These are phyloP conservation scores for Eurytoma californica DNA, from an alignment of 2,888 invertebrate genomes.

Conservation along the genomic window DNA sequence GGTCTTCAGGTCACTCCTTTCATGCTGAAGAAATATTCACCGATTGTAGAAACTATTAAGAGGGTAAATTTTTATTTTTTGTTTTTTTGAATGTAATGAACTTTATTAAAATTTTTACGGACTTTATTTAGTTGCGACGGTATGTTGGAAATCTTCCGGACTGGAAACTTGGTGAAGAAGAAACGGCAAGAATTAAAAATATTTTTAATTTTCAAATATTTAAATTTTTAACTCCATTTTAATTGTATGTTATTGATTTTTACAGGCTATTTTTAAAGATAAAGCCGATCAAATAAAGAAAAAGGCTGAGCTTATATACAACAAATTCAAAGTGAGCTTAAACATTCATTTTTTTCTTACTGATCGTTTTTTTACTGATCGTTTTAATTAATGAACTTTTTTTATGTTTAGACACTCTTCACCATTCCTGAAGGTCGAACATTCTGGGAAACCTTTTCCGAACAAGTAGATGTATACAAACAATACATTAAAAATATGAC, in stretches of 20 bases:
- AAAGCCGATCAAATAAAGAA: constrained; percentile 84
- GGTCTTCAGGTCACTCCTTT: constrained; percentile 81
- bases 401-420: constrained; percentile 78
- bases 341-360: neutral
- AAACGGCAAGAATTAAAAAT: constrained; percentile 73
- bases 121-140: constrained; percentile 77
- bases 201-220: constrained; percentile 25
- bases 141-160: constrained; percentile 87
- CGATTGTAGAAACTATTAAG: constrained; percentile 86
- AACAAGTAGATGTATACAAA: constrained; percentile 82
- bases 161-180: constrained; percentile 82
- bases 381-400: constrained; percentile 11
- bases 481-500: constrained; percentile 80
- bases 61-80: constrained; percentile 72
- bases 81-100: neutral
- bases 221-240: constrained; percentile 3
- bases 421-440: constrained; percentile 79
- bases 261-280: constrained; percentile 77
- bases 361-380: neutral
- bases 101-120: constrained; percentile 7
- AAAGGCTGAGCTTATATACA: constrained; percentile 81
- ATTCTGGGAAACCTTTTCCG: constrained; percentile 85
- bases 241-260: constrained; percentile 45
- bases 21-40: constrained; percentile 89
- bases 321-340: constrained; percentile 77